These are phyloP conservation scores for Borostomias antarcticus DNA, from an alignment of 2,797 vertebrate genomes.

Conservation along the genomic window DNA sequence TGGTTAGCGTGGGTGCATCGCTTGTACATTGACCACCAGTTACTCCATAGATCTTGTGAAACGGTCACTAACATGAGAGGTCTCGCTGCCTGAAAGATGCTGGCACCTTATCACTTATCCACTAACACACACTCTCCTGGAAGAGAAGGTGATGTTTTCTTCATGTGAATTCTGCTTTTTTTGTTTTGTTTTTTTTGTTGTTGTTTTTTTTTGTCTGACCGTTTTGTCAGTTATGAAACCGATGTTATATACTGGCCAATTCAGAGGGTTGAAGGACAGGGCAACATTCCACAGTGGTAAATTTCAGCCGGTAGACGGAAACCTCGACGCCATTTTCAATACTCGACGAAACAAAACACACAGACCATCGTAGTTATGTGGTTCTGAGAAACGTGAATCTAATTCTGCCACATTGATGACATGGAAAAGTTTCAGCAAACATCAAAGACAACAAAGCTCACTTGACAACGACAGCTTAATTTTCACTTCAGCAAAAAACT, in stretches of 20 bases:
- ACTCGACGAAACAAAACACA: too few species aligned
- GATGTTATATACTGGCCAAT: constrained; percentile 46
- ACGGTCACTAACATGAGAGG: constrained; percentile 85
- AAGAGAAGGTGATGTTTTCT: constrained; percentile 87
- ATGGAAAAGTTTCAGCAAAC: neutral
- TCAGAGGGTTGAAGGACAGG: constrained; percentile 49
- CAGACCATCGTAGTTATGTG: neutral
- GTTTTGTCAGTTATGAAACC: constrained; percentile 48
- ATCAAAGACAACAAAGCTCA: constrained; percentile 4
- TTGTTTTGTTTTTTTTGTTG: constrained; percentile 35
- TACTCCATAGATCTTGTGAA: constrained; percentile 82
- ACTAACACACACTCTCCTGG: constrained; percentile 75
- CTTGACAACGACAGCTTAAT: constrained; percentile 13
- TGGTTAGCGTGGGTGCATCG: constrained; percentile 52
- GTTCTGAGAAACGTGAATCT: neutral
- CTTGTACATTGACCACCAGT: neutral
- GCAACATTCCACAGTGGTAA: constrained; percentile 40
- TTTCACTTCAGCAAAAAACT: constrained; percentile 7
- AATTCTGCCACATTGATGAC: neutral
- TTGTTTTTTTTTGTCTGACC: constrained; percentile 48
- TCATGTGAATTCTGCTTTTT: constrained; percentile 55
- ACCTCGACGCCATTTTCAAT: too few species aligned
- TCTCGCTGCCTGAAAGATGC: constrained; percentile 82
- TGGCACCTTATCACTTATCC: constrained; percentile 81
- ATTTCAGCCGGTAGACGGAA: constrained; percentile 42